These are phyloP conservation scores for Toxotes lorentzi DNA, from an alignment of 2,797 vertebrate species.

Conservation along the genomic window DNA sequence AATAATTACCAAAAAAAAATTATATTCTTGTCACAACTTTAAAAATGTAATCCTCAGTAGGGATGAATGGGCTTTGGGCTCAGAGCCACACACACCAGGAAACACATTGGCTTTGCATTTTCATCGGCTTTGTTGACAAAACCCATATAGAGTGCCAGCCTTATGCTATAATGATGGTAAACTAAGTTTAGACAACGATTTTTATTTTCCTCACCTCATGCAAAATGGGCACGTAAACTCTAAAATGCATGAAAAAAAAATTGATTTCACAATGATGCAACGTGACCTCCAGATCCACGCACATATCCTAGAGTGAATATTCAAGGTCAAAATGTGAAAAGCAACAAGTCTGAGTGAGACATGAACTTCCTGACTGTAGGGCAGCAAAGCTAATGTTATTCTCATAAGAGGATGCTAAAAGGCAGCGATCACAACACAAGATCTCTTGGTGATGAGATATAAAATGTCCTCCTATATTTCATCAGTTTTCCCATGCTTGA, in stretches of 20 bases:
- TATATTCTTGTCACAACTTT: neutral
- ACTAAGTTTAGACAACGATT: neutral
- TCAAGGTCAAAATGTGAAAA: slow-evolving; percentile 58
- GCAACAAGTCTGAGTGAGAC: slow-evolving; percentile 63
- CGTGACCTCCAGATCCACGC: slow-evolving; percentile 17
- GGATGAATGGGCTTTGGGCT: neutral
- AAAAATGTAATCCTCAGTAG: neutral
- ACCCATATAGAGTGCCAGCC: neutral
- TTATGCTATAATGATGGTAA: neutral
- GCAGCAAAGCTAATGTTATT: slow-evolving; percentile 49
- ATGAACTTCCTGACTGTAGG: slow-evolving; percentile 35
- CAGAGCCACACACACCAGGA: neutral
- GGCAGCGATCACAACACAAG: slow-evolving; percentile 51
- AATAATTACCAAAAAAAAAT: neutral
- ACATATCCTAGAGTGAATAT: slow-evolving; percentile 13
- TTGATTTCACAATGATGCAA: neutral
- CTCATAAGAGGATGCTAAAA: slow-evolving; percentile 49
- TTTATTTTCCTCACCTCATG: neutral
- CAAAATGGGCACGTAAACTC: neutral
- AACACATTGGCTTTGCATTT: neutral
- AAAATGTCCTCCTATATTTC: slow-evolving; percentile 71
- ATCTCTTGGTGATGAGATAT: slow-evolving; percentile 68
- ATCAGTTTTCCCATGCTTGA: slow-evolving; percentile 65
- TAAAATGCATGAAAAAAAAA: neutral
- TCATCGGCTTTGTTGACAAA: neutral